Evolutionary conservation across 2,797 vertebrate genomes (phyloP).

Genomic region (Rhadinocentrus ornatus): DNA sequence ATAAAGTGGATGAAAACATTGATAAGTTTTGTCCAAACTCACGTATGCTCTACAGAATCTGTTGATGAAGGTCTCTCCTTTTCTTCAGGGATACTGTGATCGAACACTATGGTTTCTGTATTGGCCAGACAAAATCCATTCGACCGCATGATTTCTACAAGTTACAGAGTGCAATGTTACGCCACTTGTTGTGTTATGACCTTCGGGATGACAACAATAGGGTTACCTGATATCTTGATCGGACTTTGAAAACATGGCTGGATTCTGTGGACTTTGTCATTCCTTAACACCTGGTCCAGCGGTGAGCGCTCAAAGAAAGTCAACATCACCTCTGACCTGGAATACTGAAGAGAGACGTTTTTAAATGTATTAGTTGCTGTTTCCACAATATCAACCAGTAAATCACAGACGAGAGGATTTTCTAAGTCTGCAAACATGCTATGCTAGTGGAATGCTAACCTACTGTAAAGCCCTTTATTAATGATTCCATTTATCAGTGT

Average conservation of each 20-base stretch:
- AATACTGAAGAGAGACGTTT: constrained; percentile 82
- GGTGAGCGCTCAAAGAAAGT: constrained; percentile 97
- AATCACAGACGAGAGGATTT: neutral
- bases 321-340: constrained; percentile 96
- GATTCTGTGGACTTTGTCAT: constrained; percentile 95
- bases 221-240: constrained; percentile 93
- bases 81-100: constrained; percentile 88
- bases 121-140: constrained; percentile 98
- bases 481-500: too few species aligned
- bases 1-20: neutral
- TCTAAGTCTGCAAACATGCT: neutral
- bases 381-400: neutral
- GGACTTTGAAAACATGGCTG: constrained; percentile 95
- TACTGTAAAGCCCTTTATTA: neutral
- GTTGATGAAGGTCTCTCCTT: constrained; percentile 91
- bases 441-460: neutral
- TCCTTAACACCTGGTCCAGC: constrained; percentile 94
- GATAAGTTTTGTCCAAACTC: constrained; percentile 65
- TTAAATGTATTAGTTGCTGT: neutral
- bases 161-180: constrained; percentile 35
- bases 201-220: neutral
- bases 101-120: constrained; percentile 96
- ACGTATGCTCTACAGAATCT: constrained; percentile 89
- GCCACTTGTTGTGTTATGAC: constrained; percentile 6
- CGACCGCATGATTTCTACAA: constrained; percentile 95